Evolutionary conservation across 2,113 vertebrate species (phyloP).

Genomic region (Microcebus jonahi): DNA sequence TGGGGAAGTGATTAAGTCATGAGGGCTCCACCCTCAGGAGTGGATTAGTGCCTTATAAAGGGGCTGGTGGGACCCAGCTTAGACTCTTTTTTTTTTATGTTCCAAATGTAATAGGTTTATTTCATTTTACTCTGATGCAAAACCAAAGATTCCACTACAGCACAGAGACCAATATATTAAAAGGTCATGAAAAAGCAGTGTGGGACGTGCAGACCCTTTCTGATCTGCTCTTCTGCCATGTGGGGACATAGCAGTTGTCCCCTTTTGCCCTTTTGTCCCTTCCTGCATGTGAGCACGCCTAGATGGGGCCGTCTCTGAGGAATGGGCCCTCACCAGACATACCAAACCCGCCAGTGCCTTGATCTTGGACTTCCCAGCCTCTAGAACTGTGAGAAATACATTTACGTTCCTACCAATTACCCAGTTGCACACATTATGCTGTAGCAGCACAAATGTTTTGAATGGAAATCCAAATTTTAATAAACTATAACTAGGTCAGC

Average conservation of each 20-base stretch:
- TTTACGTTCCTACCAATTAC: background rate
- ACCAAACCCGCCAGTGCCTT: background rate
- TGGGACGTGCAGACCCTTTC: constrained; percentile 81
- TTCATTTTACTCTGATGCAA: constrained; percentile 85
- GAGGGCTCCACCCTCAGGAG: no score
- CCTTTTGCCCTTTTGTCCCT: background rate
- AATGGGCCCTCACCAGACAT: background rate
- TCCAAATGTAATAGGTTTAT: constrained; percentile 85
- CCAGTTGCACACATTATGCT: background rate
- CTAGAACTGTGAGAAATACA: background rate
- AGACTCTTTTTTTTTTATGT: background rate
- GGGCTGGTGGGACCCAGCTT: background rate
- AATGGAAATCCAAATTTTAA: background rate
- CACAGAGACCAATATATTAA: constrained; percentile 79
- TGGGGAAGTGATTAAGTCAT: background rate
- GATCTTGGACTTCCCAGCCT: background rate
- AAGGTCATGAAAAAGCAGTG: constrained; percentile 75
- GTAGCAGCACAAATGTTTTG: background rate
- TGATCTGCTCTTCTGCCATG: background rate
- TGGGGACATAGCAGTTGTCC: no score
- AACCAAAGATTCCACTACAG: constrained; percentile 81
- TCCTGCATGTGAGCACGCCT: background rate
- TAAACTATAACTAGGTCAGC: background rate
- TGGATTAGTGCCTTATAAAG: background rate
- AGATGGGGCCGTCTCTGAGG: background rate